phyloP scores from a whole-genome alignment of 2,113 vertebrate species.

The Lagopus muta region DNA sequence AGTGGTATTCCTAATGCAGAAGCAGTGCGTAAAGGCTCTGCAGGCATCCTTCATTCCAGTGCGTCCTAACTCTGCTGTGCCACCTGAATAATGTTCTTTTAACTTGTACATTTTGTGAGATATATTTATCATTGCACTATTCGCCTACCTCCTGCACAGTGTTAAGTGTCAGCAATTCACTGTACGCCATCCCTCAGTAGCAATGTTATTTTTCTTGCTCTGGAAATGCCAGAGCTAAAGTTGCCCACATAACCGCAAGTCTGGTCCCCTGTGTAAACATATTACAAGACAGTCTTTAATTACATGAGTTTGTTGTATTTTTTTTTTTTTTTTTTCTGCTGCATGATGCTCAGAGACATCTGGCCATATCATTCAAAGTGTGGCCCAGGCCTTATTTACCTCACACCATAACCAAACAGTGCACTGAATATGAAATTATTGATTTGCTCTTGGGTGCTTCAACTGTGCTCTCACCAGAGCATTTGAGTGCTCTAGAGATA shows the following conservation, averaged over 20 bases:
- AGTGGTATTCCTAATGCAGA: neutral
- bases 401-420: neutral
- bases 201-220: conserved; percentile 54
- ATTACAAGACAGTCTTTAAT: conserved; percentile 63
- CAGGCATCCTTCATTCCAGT: neutral
- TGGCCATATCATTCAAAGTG: conserved; percentile 1
- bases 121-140: conserved; percentile 54
- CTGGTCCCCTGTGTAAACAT: conserved; percentile 30
- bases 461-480: neutral
- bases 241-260: conserved; percentile 39
- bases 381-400: conserved; percentile 39
- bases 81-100: conserved; percentile 40
- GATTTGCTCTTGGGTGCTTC: neutral
- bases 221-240: conserved; percentile 30
- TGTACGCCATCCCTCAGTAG: conserved; percentile 14
- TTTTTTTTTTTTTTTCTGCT: neutral
- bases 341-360: conserved; percentile 32
- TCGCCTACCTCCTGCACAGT: conserved; percentile 26
- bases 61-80: conserved; percentile 5
- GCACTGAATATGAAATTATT: conserved; percentile 41
- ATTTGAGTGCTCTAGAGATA: neutral
- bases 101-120: conserved; percentile 5
- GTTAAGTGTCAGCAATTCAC: conserved; percentile 48
- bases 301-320: neutral
- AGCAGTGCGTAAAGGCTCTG: neutral